Conservation (phyloP, 2,113 vertebrate species). For the Caranx ignobilis region DNA sequence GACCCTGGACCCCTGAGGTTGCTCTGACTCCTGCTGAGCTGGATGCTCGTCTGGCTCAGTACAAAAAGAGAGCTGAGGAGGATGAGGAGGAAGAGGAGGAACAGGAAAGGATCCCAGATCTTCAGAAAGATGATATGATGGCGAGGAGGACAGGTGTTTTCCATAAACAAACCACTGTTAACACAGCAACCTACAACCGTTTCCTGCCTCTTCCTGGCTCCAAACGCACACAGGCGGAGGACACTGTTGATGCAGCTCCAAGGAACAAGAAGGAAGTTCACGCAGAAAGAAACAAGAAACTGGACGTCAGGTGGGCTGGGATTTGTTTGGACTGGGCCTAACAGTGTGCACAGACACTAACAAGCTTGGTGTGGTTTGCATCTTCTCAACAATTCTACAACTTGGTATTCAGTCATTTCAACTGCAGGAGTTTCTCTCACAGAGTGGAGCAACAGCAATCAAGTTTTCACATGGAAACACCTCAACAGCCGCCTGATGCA, state of each 20-base stretch:
- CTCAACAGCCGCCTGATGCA: slow-evolving; percentile 36
- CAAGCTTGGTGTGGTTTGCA: slow-evolving; percentile 46
- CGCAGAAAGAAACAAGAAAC: slow-evolving; percentile 42
- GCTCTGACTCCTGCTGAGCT: slow-evolving; percentile 57
- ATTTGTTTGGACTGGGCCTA: slow-evolving; percentile 36
- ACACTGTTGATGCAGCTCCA: slow-evolving; percentile 49
- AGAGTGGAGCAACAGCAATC: slow-evolving; percentile 71
- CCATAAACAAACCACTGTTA: slow-evolving; percentile 69
- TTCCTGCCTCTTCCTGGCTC: slow-evolving; percentile 80
- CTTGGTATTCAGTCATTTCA: slow-evolving; percentile 45
- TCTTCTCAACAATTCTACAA: slow-evolving; percentile 25
- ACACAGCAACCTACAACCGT: slow-evolving; percentile 54
- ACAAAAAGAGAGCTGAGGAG: slow-evolving; percentile 61
- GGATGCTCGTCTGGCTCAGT: slow-evolving; percentile 75
- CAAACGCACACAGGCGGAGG: slow-evolving; percentile 52
- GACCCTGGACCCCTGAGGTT: slow-evolving; percentile 25
- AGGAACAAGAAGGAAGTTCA: slow-evolving; percentile 53
- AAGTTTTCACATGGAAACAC: slow-evolving; percentile 47
- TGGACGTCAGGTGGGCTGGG: slow-evolving; percentile 71
- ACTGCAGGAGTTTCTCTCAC: slow-evolving; percentile 58
- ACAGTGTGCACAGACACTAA: slow-evolving; percentile 56
- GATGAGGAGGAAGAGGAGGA: slow-evolving; percentile 77
- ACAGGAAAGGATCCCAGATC: slow-evolving; percentile 76
- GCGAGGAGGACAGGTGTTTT: slow-evolving; percentile 78
- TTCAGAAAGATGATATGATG: slow-evolving; percentile 86